Percentiles rank a stretch among this genome's conserved stretches.
These are phyloP conservation scores for Eptesicus fuscus DNA, from an alignment of 2,113 vertebrate genomes.

Conservation along the genomic window DNA sequence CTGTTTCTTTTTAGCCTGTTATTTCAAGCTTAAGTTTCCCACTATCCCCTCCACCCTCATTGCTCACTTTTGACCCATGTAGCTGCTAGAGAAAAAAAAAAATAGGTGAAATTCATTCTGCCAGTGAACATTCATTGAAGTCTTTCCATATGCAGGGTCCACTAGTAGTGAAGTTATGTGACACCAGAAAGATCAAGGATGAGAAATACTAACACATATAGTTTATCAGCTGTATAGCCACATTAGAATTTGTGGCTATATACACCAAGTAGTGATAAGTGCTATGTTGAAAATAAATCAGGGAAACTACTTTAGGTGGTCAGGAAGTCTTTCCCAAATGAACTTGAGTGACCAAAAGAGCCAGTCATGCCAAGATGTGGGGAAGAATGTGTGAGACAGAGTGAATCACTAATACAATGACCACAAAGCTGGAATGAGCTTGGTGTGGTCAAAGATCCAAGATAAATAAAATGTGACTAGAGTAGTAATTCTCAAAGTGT, in stretches of 20 bases:
- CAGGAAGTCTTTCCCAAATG: background rate
- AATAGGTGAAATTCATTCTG: background rate
- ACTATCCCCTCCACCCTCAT: background rate
- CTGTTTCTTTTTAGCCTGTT: background rate
- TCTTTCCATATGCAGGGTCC: background rate
- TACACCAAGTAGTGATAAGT: background rate
- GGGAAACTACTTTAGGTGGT: background rate
- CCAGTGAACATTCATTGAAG: background rate
- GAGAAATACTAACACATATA: no score
- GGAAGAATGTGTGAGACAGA: background rate
- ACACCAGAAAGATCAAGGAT: background rate
- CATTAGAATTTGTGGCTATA: background rate
- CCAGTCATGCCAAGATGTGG: background rate
- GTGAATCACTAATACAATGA: background rate
- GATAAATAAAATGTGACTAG: background rate
- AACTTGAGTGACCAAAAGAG: background rate
- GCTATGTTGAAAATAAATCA: background rate
- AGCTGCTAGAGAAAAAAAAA: background rate
- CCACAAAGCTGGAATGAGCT: background rate
- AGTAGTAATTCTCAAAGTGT: background rate
- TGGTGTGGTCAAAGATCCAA: background rate
- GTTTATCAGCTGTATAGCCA: no score
- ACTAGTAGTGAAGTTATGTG: background rate
- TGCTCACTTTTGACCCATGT: background rate
- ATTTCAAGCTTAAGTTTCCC: constrained; percentile 1